Evolutionary conservation across 1,140 invertebrate species (phyloP), one percentile per base, ranked within the genome.

Genomic region (Hypothenemus hampei): DNA sequence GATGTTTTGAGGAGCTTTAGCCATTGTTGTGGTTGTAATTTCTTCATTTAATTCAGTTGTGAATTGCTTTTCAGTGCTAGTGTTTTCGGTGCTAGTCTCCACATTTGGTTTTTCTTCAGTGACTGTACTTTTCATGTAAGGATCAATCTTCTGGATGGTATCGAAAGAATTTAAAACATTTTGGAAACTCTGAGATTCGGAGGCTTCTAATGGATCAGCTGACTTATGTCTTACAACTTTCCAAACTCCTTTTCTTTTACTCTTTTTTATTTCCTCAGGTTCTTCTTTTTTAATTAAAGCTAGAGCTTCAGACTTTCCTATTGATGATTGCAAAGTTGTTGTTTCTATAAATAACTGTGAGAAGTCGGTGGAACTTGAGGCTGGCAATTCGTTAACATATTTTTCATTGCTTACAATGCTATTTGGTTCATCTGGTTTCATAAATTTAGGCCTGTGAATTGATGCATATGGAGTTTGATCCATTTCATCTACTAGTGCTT

Each of bases 141-240:
- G 20, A 22, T 57, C 21, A 39, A 55, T 46, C 48, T 63, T 64
- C 20, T 41, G 22, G 33, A 61, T 59, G 13, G 55, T 26, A 21
- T 57, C 52, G 37, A 65, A 63, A 10, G 21, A 37, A 46, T 66
- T 65, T 22, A 66, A 40, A 3, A 66, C 59, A 13, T 48, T 58
- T 47, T 61, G 39, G 44, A 74, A 60, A 44, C 74, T 73, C 58
- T 86, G 83, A 1, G 83, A 85, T 65, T 86, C 84, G 1, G 83
- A 83, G 13, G 77, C 77, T 62, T 85, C 83, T 16, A 86, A 78
- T 20, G 75, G 74, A 67, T 85, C 83, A 2, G 76, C 68, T 3
- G 78, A 77, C 46, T 76, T 68, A 11, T 82, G 75, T 59, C 78
- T 77, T 2, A 83, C 76, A 58, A 79, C 76, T 60, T 80, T 82